Base-by-base conservation (phyloP, 2,888 invertebrate species). In the Patella caerulea region DNA sequence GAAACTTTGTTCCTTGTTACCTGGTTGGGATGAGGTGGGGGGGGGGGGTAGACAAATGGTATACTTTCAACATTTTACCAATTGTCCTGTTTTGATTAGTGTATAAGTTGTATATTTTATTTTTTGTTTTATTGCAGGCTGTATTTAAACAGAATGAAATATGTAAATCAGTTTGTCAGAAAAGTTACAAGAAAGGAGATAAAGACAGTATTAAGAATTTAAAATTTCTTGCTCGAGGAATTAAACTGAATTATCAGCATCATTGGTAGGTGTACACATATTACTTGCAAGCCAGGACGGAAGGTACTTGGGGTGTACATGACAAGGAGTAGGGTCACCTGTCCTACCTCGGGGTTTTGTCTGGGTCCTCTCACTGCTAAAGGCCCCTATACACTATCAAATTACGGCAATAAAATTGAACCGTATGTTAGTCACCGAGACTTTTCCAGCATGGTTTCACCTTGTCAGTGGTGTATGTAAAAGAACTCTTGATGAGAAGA, bases 201-300 rank as follows among this genome's bases (percentile, higher is more conserved):
- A 80, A 82, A 34, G 94, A 94, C 0, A 94, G 94, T 15, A 93
- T 80, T 71, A 94, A 94, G 81, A 95, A 95, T 86, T 92, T 99
- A 86, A 95, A 95, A 87, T 94, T 96, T 19, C 93, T 99, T 79
- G 96, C 96, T 91, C 96, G 96, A 93, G 98, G 98, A 80, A 97
- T 98, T 93, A 95, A 95, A 79, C 93, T 98, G 76, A 98, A 98
- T 92, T 99, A 99, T 92, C 97, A 98, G 88, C 99, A 99, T 92
- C 99, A 99, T 92, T 99, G 99, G 99, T 93, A 84, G 76, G 86
- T 74, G 53, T 55, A 71, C 72, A 17, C 9, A 9, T 45, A 45
- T 7, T 11, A 65, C 0, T 19, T 45, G 45, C 45, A 45, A 45
- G 45, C 1, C 45, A 45, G 9, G 45, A 45, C 45, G 45, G 7